Evolutionary conservation across 2,888 invertebrate genomes (phyloP).

Genomic region (Monochamus alternatus): DNA sequence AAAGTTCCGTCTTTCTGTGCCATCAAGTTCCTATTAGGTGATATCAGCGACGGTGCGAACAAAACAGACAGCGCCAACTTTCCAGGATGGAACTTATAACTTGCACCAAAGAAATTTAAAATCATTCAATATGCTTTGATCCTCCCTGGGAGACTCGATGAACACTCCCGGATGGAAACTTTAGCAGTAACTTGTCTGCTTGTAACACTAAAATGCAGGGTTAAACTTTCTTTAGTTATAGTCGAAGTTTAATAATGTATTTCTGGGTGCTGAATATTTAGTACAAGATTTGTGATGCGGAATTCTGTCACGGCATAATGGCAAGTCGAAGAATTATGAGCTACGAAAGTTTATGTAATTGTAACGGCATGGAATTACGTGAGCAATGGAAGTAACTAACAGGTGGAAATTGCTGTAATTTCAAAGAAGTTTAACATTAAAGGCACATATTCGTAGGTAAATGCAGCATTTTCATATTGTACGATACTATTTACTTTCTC

Average conservation of each 20-base stretch:
- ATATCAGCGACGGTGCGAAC: constrained; percentile 6
- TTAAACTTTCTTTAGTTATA: constrained; percentile 33
- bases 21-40: constrained; percentile 18
- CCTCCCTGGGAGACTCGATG: constrained; percentile 28
- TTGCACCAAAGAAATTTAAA: constrained; percentile 34
- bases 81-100: constrained; percentile 29
- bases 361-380: neutral
- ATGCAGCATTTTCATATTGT: no score
- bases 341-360: neutral
- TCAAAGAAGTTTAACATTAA: no score
- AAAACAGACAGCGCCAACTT: constrained; percentile 20
- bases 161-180: constrained; percentile 36
- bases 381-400: no score
- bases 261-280: constrained; percentile 29
- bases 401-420: no score
- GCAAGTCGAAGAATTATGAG: neutral
- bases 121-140: constrained; percentile 39
- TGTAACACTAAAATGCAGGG: constrained; percentile 27
- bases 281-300: constrained; percentile 4
- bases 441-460: no score
- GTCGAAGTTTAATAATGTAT: constrained; percentile 36
- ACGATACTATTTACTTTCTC: no score
- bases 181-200: constrained; percentile 36
- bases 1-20: constrained; percentile 15
- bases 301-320: neutral